Percentiles rank a stretch among this genome's conserved stretches.
Conservation (phyloP, 2,888 invertebrate genomes). For the Mycogona germanica region DNA sequence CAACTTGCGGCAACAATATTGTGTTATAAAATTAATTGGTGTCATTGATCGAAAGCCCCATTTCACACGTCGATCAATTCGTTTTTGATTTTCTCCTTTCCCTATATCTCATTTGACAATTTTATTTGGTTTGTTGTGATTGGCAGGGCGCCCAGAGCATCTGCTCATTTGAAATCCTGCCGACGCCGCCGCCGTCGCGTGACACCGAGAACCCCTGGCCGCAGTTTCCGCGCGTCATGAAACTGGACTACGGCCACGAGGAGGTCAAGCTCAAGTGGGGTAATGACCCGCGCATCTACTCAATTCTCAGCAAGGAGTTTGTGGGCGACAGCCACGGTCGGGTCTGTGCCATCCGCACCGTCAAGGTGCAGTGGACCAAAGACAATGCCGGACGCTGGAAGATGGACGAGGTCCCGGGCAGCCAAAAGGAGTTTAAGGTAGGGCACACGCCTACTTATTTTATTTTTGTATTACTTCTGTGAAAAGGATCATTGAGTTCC, state of each 20-base stretch:
- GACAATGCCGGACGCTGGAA: slow-evolving; percentile 86
- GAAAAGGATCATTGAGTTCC: too few relatives aligned
- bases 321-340: slow-evolving; percentile 77
- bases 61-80: too few relatives aligned
- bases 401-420: slow-evolving; percentile 72
- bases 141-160: slow-evolving; percentile 88
- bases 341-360: slow-evolving; percentile 80
- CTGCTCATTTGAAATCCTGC: slow-evolving; percentile 94
- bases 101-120: too few relatives aligned
- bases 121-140: too few relatives aligned
- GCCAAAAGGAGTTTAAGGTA: slow-evolving; percentile 45
- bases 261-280: slow-evolving; percentile 87
- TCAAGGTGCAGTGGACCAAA: slow-evolving; percentile 87
- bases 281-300: slow-evolving; percentile 84
- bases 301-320: slow-evolving; percentile 90
- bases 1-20: too few relatives aligned
- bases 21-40: too few relatives aligned
- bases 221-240: slow-evolving; percentile 92
- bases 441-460: too few relatives aligned
- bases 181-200: slow-evolving; percentile 69
- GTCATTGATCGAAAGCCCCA: too few relatives aligned
- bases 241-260: slow-evolving; percentile 96
- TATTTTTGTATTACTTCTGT: too few relatives aligned
- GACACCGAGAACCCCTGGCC: slow-evolving; percentile 96
- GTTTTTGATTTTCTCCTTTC: too few relatives aligned